phyloP scores from a whole-genome alignment of 2,797 vertebrate genomes.

The Xenopus petersii region DNA sequence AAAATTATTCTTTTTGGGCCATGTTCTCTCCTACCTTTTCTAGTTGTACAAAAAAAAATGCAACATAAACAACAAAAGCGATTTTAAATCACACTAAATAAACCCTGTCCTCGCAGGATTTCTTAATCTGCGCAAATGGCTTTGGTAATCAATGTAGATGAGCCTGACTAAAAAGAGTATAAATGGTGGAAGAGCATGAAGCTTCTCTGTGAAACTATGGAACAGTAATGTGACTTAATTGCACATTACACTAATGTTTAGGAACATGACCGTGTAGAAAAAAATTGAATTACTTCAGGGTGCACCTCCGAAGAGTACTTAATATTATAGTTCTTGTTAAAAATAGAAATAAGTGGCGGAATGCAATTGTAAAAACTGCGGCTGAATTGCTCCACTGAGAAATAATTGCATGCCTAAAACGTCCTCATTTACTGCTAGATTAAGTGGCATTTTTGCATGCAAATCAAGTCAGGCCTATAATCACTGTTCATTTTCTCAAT shows the following conservation, averaged over 20 bases:
- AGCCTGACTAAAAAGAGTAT: background rate
- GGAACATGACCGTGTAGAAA: background rate
- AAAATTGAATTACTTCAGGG: background rate
- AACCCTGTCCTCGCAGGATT: too few species aligned
- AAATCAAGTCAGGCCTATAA: background rate
- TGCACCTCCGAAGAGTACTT: background rate
- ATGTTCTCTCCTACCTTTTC: too few species aligned
- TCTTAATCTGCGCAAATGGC: background rate
- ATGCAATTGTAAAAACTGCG: background rate
- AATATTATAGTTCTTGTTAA: slow-evolving; percentile 1
- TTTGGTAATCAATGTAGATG: background rate
- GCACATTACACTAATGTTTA: too few species aligned
- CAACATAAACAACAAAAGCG: too few species aligned
- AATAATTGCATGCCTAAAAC: background rate
- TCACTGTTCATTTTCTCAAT: slow-evolving; percentile 3
- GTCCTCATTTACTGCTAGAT: background rate
- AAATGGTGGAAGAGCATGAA: background rate
- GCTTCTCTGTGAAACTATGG: background rate
- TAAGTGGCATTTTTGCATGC: background rate
- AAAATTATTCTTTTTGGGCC: too few species aligned
- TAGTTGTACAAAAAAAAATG: too few species aligned
- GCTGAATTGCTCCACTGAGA: background rate
- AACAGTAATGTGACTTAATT: background rate
- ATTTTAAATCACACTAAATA: too few species aligned
- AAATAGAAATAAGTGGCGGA: background rate